Base-by-base conservation (phyloP, 1,140 invertebrate genomes). In the Eriosoma lanigerum region DNA sequence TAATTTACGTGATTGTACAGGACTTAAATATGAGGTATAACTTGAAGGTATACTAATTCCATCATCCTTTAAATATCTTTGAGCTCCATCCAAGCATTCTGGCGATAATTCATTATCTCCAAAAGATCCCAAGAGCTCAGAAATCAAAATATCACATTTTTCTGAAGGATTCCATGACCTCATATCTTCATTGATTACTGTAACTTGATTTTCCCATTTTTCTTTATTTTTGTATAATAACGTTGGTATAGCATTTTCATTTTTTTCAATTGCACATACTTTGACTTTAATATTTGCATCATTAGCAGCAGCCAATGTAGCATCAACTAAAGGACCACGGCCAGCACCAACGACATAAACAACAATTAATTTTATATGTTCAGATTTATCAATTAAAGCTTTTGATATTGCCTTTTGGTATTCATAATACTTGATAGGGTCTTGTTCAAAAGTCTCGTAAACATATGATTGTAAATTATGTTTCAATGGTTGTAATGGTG, bases 51-150 rank as follows among this genome's bases (percentile, higher is more conserved):
- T 98, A 84, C 94, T 96, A 78, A 98, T 93, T 24, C 96, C 96
- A 88, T 92, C 92, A 62, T 91, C 91, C 88, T 95, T 96, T 0
- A 98, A 86, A 82, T 96, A 93, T 58, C 91, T 90, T 83, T 96
- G 91, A 17, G 96, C 96, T 9, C 97, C 96, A 88, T 99, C 96
- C 17, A 99, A 88, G 88, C 98, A 99, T 87, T 99, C 98, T 0
- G 98, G 98, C 1, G 96, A 98, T 1, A 99, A 89, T 88, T 99
- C 98, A 87, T 99, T 99, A 86, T 99, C 97, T 24, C 96, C 97
- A 89, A 99, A 99, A 13, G 97, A 99, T 8, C 98, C 92, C 12
- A 99, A 88, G 21, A 99, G 87, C 88, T 99, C 98, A 13, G 96
- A 98, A 1, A 99, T 93, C 46, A 99, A 87, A 82, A 99, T 96